These are phyloP conservation scores for Phania funesta DNA, from an alignment of 2,888 invertebrate species.

Conservation along the genomic window DNA sequence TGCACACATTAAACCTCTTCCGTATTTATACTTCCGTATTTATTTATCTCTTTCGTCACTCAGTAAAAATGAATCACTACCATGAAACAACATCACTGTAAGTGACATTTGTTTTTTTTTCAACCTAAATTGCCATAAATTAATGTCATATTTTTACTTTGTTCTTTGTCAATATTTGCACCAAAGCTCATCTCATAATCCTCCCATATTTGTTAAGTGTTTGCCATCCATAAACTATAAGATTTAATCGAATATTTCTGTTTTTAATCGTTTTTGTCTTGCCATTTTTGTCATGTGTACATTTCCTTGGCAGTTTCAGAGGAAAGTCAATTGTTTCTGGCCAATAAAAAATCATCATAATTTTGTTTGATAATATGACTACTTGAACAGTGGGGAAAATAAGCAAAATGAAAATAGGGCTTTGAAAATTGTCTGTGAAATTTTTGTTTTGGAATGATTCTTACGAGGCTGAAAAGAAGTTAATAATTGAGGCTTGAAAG, in stretches of 20 bases:
- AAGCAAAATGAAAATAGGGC: background rate
- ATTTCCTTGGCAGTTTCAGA: conserved; percentile 27
- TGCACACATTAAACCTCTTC: no score
- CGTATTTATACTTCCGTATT: no score
- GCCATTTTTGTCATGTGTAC: background rate
- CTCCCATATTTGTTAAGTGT: conserved; percentile 82
- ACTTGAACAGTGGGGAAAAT: conserved; percentile 3
- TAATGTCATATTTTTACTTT: background rate
- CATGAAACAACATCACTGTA: conserved; percentile 9
- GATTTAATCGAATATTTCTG: conserved; percentile 52
- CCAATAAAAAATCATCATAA: conserved; percentile 44
- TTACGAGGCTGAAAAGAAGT: no score
- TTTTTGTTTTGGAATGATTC: background rate
- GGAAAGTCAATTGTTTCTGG: conserved; percentile 48
- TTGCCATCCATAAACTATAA: conserved; percentile 86
- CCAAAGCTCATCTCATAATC: conserved; percentile 69
- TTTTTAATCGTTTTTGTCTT: conserved; percentile 61
- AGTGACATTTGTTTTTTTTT: conserved; percentile 1
- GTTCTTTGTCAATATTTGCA: conserved; percentile 41
- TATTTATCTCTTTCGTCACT: background rate
- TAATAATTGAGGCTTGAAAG: no score
- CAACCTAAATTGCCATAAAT: conserved; percentile 22
- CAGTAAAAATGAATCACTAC: background rate
- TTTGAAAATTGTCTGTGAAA: no score
- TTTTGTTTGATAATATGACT: background rate